Evolutionary conservation across 1,140 invertebrate species (phyloP).

Genomic region (Trichogramma pretiosum): DNA sequence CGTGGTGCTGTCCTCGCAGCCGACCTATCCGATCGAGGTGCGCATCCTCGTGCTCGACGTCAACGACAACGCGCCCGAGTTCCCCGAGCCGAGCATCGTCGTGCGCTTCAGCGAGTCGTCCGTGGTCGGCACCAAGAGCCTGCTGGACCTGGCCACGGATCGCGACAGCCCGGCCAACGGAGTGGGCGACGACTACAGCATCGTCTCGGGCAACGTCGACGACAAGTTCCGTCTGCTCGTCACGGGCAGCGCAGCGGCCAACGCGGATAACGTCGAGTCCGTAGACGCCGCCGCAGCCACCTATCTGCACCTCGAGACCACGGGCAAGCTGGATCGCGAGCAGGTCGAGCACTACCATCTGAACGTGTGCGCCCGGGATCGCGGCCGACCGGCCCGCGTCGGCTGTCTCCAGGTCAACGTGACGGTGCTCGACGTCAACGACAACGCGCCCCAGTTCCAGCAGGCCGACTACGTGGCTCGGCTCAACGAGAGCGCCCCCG

Average conservation of each 20-base stretch:
- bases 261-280: slow-evolving; percentile 78
- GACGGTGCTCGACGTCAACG: slow-evolving; percentile 85
- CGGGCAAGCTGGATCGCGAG: slow-evolving; percentile 82
- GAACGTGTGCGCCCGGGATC: slow-evolving; percentile 84
- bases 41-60: slow-evolving; percentile 75
- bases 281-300: too few species aligned
- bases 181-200: slow-evolving; percentile 77
- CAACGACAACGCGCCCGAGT: slow-evolving; percentile 83
- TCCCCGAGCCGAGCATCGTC: slow-evolving; percentile 78
- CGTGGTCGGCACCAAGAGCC: slow-evolving; percentile 70
- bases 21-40: slow-evolving; percentile 88
- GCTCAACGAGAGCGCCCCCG: slow-evolving; percentile 81
- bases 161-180: slow-evolving; percentile 77
- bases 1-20: slow-evolving; percentile 82
- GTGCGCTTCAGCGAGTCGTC: slow-evolving; percentile 87
- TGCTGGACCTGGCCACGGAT: slow-evolving; percentile 82
- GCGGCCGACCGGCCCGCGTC: slow-evolving; percentile 66
- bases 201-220: slow-evolving; percentile 78
- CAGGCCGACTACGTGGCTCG: slow-evolving; percentile 87
- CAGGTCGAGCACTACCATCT: slow-evolving; percentile 70
- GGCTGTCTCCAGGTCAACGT: slow-evolving; percentile 86
- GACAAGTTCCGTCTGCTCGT: slow-evolving; percentile 79
- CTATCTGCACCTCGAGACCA: slow-evolving; percentile 86
- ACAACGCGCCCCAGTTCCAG: slow-evolving; percentile 89
- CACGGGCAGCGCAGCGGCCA: slow-evolving; percentile 64